Percentiles rank a stretch among this genome's conserved stretches.
Conservation (phyloP, 1,140 invertebrate genomes). For the Hormaphis cornu region DNA sequence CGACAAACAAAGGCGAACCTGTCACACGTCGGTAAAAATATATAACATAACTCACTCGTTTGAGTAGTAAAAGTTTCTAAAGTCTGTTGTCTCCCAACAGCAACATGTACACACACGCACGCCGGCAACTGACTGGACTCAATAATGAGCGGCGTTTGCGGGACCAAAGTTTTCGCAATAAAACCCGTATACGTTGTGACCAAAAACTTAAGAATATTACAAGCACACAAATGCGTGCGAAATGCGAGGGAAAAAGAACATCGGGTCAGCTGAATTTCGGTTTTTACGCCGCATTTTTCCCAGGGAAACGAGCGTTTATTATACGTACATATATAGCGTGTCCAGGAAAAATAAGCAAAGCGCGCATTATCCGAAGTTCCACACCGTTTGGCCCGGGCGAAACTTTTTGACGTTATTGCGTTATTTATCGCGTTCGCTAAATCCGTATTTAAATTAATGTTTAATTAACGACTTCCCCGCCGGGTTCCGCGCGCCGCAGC, state of each 20-base stretch:
- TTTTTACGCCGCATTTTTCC: not conserved
- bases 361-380: constrained; percentile 15
- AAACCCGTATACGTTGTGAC: not conserved
- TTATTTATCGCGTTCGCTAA: constrained; percentile 8
- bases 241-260: not conserved
- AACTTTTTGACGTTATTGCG: constrained; percentile 18
- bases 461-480: not conserved
- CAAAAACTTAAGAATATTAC: too few species aligned
- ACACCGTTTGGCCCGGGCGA: not conserved
- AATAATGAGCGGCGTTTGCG: constrained; percentile 4
- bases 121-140: not conserved
- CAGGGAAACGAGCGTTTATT: too few species aligned
- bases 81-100: not conserved
- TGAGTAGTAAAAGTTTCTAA: not conserved
- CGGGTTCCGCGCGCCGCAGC: too few species aligned
- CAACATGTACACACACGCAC: not conserved
- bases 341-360: constrained; percentile 27
- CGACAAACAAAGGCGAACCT: too few species aligned
- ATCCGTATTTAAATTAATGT: constrained; percentile 24
- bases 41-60: too few species aligned
- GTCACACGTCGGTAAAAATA: too few species aligned
- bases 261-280: not conserved
- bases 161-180: not conserved
- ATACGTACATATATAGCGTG: too few species aligned
- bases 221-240: not conserved